Conservation (phyloP, 1,140 invertebrate species). For the Formica selysi region DNA sequence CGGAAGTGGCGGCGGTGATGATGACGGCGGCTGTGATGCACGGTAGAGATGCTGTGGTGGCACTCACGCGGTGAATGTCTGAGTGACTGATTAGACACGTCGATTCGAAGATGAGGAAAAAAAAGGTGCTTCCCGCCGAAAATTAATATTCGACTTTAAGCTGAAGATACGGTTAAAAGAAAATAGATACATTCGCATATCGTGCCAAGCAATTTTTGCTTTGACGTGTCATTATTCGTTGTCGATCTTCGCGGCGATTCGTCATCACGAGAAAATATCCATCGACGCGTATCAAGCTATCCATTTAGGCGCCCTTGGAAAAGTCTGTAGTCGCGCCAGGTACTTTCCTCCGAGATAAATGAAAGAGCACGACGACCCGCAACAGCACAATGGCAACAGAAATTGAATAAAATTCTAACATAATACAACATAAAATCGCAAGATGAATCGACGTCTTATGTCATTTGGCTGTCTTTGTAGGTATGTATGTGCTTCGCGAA, state of each 20-base stretch:
- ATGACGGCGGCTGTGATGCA: slow-evolving; percentile 11
- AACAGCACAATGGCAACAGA: slow-evolving; percentile 18
- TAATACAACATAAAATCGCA: slow-evolving; percentile 49
- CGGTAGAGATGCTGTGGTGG: slow-evolving; percentile 28
- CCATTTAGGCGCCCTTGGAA: slow-evolving; percentile 30
- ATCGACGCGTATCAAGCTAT: neutral
- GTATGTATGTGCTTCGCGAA: neutral
- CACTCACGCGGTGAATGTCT: slow-evolving; percentile 38
- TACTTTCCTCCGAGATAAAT: slow-evolving; percentile 10
- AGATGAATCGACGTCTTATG: slow-evolving; percentile 17
- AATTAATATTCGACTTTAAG: slow-evolving; percentile 10
- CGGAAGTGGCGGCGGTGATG: slow-evolving; percentile 9
- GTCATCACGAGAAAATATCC: slow-evolving; percentile 17
- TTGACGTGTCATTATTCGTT: neutral
- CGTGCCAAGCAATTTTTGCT: neutral
- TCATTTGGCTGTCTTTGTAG: slow-evolving; percentile 35
- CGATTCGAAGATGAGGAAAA: too few species aligned
- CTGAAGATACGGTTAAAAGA: neutral
- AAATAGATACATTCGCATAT: neutral
- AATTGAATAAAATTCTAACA: slow-evolving; percentile 51
- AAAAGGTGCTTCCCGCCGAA: neutral
- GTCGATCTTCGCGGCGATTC: neutral
- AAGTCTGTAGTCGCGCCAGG: slow-evolving; percentile 15
- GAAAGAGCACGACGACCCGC: slow-evolving; percentile 18
- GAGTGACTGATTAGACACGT: slow-evolving; percentile 25